phyloP scores from a whole-genome alignment of 2,113 vertebrate genomes.

The Polypterus senegalus region DNA sequence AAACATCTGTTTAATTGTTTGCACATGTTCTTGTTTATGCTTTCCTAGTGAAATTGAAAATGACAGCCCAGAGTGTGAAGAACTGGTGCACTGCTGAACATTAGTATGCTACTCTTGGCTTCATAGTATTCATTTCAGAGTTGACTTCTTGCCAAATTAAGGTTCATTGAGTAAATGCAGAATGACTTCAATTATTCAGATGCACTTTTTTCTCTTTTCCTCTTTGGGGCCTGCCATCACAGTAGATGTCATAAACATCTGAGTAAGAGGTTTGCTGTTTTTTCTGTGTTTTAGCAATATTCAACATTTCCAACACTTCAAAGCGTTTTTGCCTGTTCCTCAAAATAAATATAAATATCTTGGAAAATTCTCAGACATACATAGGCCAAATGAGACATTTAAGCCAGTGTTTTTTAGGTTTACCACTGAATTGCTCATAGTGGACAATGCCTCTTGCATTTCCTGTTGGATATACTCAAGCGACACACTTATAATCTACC shows the following conservation, averaged over 20 bases:
- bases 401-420: no score
- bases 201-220: not conserved
- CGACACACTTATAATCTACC: no score
- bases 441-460: no score
- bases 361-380: no score
- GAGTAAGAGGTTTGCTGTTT: slow-evolving; percentile 10
- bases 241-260: slow-evolving; percentile 1
- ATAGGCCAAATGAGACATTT: no score
- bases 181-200: slow-evolving; percentile 11
- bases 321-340: not conserved
- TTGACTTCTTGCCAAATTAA: slow-evolving; percentile 5
- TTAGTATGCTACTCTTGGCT: not conserved
- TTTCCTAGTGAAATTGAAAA: not conserved
- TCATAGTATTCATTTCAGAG: not conserved
- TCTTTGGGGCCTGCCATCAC: slow-evolving; percentile 1
- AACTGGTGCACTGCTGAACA: not conserved
- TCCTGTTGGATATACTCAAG: no score
- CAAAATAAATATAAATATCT: no score
- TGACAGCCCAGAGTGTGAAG: slow-evolving; percentile 4
- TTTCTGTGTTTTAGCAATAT: not conserved
- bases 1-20: slow-evolving; percentile 12
- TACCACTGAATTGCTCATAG: no score
- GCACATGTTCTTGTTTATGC: slow-evolving; percentile 1
- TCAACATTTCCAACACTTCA: slow-evolving; percentile 1
- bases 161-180: slow-evolving; percentile 5